Base-by-base conservation (phyloP, 2,888 invertebrate genomes). In the Stegana nigrithorax region DNA sequence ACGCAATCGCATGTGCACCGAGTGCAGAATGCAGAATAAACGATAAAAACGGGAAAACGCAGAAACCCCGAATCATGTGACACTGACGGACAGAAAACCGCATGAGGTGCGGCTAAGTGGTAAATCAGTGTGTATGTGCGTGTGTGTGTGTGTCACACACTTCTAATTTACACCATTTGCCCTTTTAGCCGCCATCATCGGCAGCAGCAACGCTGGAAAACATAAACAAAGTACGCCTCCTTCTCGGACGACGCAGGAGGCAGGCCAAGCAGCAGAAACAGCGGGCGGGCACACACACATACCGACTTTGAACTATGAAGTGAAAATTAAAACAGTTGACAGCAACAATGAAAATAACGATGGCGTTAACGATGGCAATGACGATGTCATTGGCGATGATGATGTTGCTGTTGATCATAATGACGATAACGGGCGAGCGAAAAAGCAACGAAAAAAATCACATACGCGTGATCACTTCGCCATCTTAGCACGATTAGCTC, bases 241-340 rank as follows among this genome's bases (percentile, higher is more conserved):
- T 67, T 73, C 73, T 77, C 77, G 45, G 73, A 73, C 60, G 71
- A 19, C 14, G n/a, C n/a, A n/a, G 7, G 25, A 36, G 47, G 25
- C 47, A 5, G 62, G 68, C n/a, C n/a, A n/a, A n/a, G n/a, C n/a
- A n/a, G n/a, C n/a, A n/a, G n/a, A n/a, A n/a, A n/a, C n/a, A n/a
- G n/a, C 61, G 53, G 36, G 39, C 50, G 60, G 60, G 32, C 32
- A 17, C 12, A 4, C 23, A 32, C 10, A 1, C 2, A 32, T 2
- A n/a, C 36, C 10, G 36, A n/a, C 12, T n/a, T 36, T 36, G 10
- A n/a, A 47, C 47, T 23, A 17, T 21, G 59, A 62, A 62, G 72
- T 72, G 75, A 72, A 80, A 75, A 73, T 80, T 72, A 78, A 80
- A 80, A 78, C 80, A 78, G 76, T 80, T 80, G 78, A 78, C 79